Base-by-base conservation (phyloP, 2,888 invertebrate genomes). In the Schizotus pectinicornis region DNA sequence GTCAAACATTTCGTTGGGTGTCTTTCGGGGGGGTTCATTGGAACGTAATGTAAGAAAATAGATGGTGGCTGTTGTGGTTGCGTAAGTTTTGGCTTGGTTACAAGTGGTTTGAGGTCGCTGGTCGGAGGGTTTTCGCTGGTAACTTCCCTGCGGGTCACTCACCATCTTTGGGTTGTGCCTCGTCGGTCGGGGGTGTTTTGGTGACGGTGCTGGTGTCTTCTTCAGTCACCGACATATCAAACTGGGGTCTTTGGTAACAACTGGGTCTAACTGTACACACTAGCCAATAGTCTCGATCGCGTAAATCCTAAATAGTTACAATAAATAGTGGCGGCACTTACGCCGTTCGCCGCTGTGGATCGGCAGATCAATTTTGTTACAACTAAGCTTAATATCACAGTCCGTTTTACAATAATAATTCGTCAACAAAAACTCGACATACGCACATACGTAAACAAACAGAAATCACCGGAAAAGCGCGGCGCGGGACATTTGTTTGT, bases 311-410 rank as follows among this genome's bases (percentile, higher is more conserved):
- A 42, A 32, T 9, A 42, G 32, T 9, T 35, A 11, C 22, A 56
- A 56, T 56, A 50, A 50, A 56, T 51, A 11, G n/a, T 11, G 2
- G n/a, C 11, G 36, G n/a, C 11, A n/a, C 11, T 3, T n/a, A 35
- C 11, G 36, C 9, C 11, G 36, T 2, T 35, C 9, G 36, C 11
- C 11, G 36, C 11, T 35, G 36, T 35, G n/a, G 36, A 9, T 35
- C 11, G 36, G 36, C 22, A 39, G 39, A 39, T 11, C 32, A 36
- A 46, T 54, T 46, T 37, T 55, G 22, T 51, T 59, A 71, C 68
- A 74, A 74, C 74, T 75, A 74, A 74, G 64, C 64, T 74, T 74
- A 75, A 74, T 75, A 75, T 75, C 75, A 75, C 75, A 75, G 75
- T 72, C 72, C 70, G 73, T 72, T 72, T 52, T 58, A 51, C 41